Evolutionary conservation across 2,888 invertebrate genomes (phyloP), one percentile per base, ranked within the genome.

Genomic region (Chrysolina haemoptera): DNA sequence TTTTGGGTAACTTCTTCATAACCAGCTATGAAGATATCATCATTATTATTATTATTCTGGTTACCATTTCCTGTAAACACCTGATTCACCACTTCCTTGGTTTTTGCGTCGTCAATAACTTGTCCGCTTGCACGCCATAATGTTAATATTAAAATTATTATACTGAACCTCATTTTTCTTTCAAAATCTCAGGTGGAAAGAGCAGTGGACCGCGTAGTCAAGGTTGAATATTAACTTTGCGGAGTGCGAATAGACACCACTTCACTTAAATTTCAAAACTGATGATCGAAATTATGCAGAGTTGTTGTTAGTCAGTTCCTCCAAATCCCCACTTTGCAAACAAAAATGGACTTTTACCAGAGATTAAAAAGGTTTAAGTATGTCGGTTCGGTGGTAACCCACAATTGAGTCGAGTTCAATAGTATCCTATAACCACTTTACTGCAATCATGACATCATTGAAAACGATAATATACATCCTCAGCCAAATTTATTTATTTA

Each of bases 1-100:
- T 71, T 27, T 1, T 72, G 64, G 10, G 82, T 74, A 1, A 84
- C 83, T 67, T 82, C 82, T 68, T 79, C 82, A 40, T 71, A 80
- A 12, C 78, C 81, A 14, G 59, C 69, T 1, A 74, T 35, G 43
- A 59, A 67, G 62, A 27, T 50, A 50, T 22, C 35, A 50, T 50
- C 11, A n/a, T 14, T 14, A 10, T 62, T 3, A 35, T 35, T 35
- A 27, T 27, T 35, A 20, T 22, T 62, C 4, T 22, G 9, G 5
- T 62, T 35, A 35, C 35, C 35, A 8, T 8, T 8, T 35, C 35
- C 27, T 27, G 27, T 35, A 16, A 41, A 40, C 14, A 62, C 35
- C 2, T 40, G 22, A 14, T 20, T 16, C 46, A 46, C 68, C 16
- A 27, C 5, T 16, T 50, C 40, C 12, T 18, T 62, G 6, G 68